Percentiles rank a stretch among this genome's conserved stretches.
These are phyloP conservation scores for Cecropterus lyciades DNA, from an alignment of 1,140 invertebrate species.

Conservation along the genomic window DNA sequence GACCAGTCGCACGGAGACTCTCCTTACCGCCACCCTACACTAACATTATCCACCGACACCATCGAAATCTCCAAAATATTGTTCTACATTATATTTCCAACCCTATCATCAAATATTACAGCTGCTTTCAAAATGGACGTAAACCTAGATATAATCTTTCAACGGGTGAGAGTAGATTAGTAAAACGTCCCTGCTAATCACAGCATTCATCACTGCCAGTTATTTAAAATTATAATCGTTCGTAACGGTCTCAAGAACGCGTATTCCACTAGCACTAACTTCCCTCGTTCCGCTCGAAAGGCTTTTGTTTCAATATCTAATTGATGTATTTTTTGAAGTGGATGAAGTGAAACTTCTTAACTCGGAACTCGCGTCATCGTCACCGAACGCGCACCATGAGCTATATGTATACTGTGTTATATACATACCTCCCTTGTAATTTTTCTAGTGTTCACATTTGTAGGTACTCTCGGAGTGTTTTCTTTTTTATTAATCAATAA, in stretches of 20 bases:
- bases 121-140: slow-evolving; percentile 5
- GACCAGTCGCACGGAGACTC: slow-evolving; percentile 12
- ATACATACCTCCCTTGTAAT: too few species aligned
- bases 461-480: too few species aligned
- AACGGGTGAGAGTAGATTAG: slow-evolving; percentile 32
- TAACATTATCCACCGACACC: slow-evolving; percentile 25
- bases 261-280: not conserved
- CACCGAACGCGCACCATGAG: too few species aligned
- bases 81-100: slow-evolving; percentile 15
- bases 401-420: too few species aligned
- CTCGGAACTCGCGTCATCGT: too few species aligned
- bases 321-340: too few species aligned
- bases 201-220: slow-evolving; percentile 34
- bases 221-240: slow-evolving; percentile 35
- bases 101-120: slow-evolving; percentile 5
- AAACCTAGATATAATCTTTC: slow-evolving; percentile 18
- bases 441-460: too few species aligned
- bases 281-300: not conserved
- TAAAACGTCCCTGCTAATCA: slow-evolving; percentile 36
- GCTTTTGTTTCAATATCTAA: not conserved
- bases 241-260: not conserved
- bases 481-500: too few species aligned
- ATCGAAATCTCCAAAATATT: slow-evolving; percentile 3
- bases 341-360: too few species aligned
- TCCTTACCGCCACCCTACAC: slow-evolving; percentile 24